Base-by-base conservation (phyloP, 1,140 invertebrate genomes). In the Polyergus mexicanus region DNA sequence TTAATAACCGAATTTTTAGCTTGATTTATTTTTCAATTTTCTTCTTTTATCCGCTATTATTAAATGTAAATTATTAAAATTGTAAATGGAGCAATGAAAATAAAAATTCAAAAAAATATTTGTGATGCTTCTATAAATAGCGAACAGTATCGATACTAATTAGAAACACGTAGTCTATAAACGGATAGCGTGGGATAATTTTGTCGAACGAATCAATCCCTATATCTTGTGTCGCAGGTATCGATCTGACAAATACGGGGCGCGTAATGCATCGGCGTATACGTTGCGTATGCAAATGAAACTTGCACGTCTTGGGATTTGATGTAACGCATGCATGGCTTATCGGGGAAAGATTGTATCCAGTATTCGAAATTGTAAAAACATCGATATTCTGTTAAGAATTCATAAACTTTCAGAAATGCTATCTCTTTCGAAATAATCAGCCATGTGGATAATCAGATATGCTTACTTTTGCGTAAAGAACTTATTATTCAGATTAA, bases 201-300 rank as follows among this genome's bases (percentile, higher is more conserved):
- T 77, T 66, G 44, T 78, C 62, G 3, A 35, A n/a, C 25, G 19
- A 41, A 32, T 78, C 60, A 78, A 68, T 78, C 62, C 11, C 16
- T n/a, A 32, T 66, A 68, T 78, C 62, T 66, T 32, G 32, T 28
- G 32, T 66, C 25, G 62, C 6, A n/a, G 32, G 13, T 81, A 81
- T 81, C 51, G 54, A 81, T 81, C 38, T 3, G 66, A 72, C 35
- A 78, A 51, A 78, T 78, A 78, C n/a, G 28, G 13, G 19, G 25
- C 35, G 25, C 38, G 66, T 71, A 72, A 72, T 62, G 65, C 35
- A 71, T 7, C 19, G 19, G 16, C 38, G 22, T 69, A 41, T 71
- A 25, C 66, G n/a, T n/a, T 78, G 28, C 78, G 51, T 81, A 51
- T 51, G 65, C 77, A 54, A 81, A 69, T 69, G 32, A 81, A 58